These are phyloP conservation scores for Cordilura impudica DNA, from an alignment of 2,888 invertebrate genomes.

Conservation along the genomic window DNA sequence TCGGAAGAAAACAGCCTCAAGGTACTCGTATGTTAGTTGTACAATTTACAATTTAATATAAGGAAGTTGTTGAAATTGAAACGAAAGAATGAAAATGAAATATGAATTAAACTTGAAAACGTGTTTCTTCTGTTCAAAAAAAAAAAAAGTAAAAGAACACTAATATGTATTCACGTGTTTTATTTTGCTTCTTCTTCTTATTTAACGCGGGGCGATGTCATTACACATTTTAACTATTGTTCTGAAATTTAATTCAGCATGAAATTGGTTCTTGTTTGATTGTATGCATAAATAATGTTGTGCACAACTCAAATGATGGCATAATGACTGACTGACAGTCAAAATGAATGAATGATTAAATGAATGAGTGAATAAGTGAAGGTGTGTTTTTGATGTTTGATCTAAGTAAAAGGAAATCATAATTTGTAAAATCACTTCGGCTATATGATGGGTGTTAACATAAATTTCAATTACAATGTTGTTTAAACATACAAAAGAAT, in stretches of 20 bases:
- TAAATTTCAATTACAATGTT: background rate
- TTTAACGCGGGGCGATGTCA: constrained; percentile 69
- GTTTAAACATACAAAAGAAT: no score
- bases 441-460: background rate
- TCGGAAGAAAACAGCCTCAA: constrained; percentile 46
- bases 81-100: constrained; percentile 6
- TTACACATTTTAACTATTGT: constrained; percentile 77
- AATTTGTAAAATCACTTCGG: constrained; percentile 7
- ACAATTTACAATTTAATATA: constrained; percentile 59
- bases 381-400: constrained; percentile 52
- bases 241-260: constrained; percentile 75
- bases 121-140: constrained; percentile 16
- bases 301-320: background rate
- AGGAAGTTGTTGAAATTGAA: constrained; percentile 48
- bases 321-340: background rate
- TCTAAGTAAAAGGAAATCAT: constrained; percentile 39
- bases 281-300: constrained; percentile 29
- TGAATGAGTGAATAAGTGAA: background rate
- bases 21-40: constrained; percentile 58
- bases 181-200: background rate
- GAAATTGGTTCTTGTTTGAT: constrained; percentile 74
- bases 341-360: background rate
- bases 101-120: constrained; percentile 57
- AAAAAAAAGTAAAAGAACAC: constrained; percentile 20
- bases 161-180: constrained; percentile 42